Evolutionary conservation across 2,797 vertebrate species (phyloP), one percentile per base, ranked within the genome.

Genomic region (Staurois parvus): DNA sequence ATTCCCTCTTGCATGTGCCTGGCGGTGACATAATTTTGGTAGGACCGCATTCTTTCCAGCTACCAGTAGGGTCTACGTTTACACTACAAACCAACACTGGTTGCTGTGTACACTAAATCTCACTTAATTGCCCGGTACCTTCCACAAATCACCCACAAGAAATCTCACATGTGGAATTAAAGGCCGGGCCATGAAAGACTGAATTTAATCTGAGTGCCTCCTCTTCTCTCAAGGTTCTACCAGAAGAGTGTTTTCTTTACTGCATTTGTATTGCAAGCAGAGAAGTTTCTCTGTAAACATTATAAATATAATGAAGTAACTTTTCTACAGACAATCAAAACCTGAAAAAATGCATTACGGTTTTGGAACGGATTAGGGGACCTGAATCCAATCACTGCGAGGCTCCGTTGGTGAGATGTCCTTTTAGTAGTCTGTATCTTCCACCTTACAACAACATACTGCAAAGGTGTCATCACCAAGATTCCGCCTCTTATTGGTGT

Each of bases 11-110:
- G 13, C 64, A 26, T 40, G 72, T 81, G 72, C 78, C 72, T 70
- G 59, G 30, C 6, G 72, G 62, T 85, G 78, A 85, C 78, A 78
- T 85, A 81, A 81, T 76, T 75, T 76, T 81, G 72, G 72, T 76
- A 69, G 78, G 34, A 81, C 42, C 48, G 56, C 73, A 74, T 81
- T 76, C 34, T 85, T 85, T 85, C 78, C 84, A 81, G 84, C 78
- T 75, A 81, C 78, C 62, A 40, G 69, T 81, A 69, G 68, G 32
- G 56, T 68, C 67, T 79, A 70, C 45, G 68, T 79, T 72, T 84
- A 64, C 56, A 15, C 69, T 34, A 48, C 62, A 78, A 73, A 85
- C 75, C 68, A 30, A 79, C 30, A 72, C 76, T 67, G 83, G 83
- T 78, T 84, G 67, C 83, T 84, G 74, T 72, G 32, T 59, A 59